Base-by-base conservation (phyloP, 2,113 vertebrate genomes). In the Leucoraja erinaceus region DNA sequence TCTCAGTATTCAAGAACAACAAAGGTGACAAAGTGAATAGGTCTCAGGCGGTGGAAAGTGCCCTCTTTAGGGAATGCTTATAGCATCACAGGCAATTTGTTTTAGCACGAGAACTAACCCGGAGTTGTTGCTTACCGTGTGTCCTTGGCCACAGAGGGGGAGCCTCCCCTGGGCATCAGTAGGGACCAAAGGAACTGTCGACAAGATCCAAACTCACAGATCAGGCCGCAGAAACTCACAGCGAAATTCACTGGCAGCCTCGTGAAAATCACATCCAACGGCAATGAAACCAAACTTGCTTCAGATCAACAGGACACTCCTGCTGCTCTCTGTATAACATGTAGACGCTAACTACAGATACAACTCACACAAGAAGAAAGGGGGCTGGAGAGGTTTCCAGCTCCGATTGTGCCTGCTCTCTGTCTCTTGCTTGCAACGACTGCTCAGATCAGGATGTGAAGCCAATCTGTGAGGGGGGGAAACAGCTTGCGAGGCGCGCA, bases 401-500 rank as follows among this genome's bases (percentile, higher is more conserved):
- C 5, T 16, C 59, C 31, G 59, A 63, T 1, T 6, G 59, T 63
- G 83, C 28, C 83, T 63, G 28, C 12, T 88, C n/a, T 16, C 16
- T 16, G 4, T 2, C 59, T 63, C 59, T 16, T 31, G 4, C 59
- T n/a, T 12, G 6, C 18, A 66, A 88, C 38, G 31, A 72, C 61
- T 11, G 14, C 28, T n/a, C 28, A 86, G 31, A 61, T 63, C 83
- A 88, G 83, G 83, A 88, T 88, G 56, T 88, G 83, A 88, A 56
- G 63, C 12, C 59, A 63, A 63, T 88, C 83, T 63, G 83, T 18
- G 83, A 88, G 83, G 59, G 59, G 63, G 83, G 83, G 63, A 88
- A 63, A n/a, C 83, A 88, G 28, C 83, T 88, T 63, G 83, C 83
- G 3, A 88, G 59, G 83, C 83, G 61, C 31, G 59, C 83, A 88